phyloP scores from a whole-genome alignment of 2,888 invertebrate genomes.

The Drosophila antonietae region DNA sequence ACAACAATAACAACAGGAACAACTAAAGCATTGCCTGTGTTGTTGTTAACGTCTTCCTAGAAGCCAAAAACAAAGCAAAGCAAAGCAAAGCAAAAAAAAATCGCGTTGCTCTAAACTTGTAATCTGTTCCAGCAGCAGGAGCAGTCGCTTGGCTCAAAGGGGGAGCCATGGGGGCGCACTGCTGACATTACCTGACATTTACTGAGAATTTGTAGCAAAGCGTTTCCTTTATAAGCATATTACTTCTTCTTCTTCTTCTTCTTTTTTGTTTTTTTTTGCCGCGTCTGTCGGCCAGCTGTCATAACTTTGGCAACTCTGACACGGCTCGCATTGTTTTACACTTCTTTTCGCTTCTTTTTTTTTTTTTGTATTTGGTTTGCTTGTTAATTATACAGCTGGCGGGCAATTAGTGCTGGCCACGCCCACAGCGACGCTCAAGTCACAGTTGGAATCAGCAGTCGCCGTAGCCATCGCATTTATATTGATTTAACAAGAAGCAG shows the following conservation, averaged over 20 bases:
- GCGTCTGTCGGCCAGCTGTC: constrained; percentile 42
- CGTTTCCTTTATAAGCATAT: constrained; percentile 16
- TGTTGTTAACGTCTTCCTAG: constrained; percentile 50
- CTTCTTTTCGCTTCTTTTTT: constrained; percentile 8
- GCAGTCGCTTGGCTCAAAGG: not conserved
- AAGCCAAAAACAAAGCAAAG: constrained; percentile 31
- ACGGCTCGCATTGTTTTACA: constrained; percentile 22
- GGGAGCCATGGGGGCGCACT: not conserved
- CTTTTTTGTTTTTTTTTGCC: not conserved
- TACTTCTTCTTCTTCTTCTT: too few relatives aligned
- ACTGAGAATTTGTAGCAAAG: constrained; percentile 40
- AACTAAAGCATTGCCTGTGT: constrained; percentile 3
- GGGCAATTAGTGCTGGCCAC: constrained; percentile 42
- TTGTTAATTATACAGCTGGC: constrained; percentile 47
- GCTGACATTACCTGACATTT: constrained; percentile 40
- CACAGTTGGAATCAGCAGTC: not conserved
- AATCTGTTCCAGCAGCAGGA: constrained; percentile 34
- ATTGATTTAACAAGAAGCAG: constrained; percentile 57
- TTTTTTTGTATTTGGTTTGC: not conserved
- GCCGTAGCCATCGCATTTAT: constrained; percentile 12
- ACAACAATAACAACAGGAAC: constrained; percentile 30
- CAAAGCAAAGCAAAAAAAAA: not conserved
- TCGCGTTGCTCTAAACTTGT: constrained; percentile 38
- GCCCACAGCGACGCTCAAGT: constrained; percentile 15
- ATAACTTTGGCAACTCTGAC: constrained; percentile 45